Evolutionary conservation across 1,140 invertebrate species (phyloP).

Genomic region (Mycetomoellerius zeteki): DNA sequence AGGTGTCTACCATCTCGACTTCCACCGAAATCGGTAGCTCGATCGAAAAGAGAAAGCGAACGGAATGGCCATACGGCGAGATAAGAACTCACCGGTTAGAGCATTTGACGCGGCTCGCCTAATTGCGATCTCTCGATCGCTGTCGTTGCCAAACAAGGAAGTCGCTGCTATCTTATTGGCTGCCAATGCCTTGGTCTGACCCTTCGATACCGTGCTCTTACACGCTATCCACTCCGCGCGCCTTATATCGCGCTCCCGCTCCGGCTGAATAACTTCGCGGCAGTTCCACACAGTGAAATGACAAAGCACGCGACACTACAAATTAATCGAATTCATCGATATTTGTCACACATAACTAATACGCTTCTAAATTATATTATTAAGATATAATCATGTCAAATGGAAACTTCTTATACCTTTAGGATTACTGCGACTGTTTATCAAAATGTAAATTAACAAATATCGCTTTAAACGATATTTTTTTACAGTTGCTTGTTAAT

Average conservation of each 20-base stretch:
- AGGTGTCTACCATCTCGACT: slow-evolving; percentile 46
- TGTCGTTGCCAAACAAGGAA: slow-evolving; percentile 78
- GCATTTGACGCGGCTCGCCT: slow-evolving; percentile 80
- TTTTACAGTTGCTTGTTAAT: not conserved
- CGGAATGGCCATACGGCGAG: slow-evolving; percentile 70
- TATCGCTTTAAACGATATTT: not conserved
- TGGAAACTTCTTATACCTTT: not conserved
- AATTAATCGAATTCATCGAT: slow-evolving; percentile 24
- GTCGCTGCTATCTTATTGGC: slow-evolving; percentile 73
- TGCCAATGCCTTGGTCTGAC: slow-evolving; percentile 67
- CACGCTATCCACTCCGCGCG: slow-evolving; percentile 28
- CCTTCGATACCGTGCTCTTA: slow-evolving; percentile 66
- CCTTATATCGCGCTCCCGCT: slow-evolving; percentile 3
- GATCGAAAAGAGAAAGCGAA: slow-evolving; percentile 79
- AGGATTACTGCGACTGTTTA: not conserved
- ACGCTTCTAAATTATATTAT: slow-evolving; percentile 10
- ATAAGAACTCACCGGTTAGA: slow-evolving; percentile 74
- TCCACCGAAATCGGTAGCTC: slow-evolving; percentile 70
- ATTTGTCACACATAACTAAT: slow-evolving; percentile 34
- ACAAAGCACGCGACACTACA: slow-evolving; percentile 10
- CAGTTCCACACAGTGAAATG: slow-evolving; percentile 29
- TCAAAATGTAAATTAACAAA: not conserved
- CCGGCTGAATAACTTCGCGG: slow-evolving; percentile 46
- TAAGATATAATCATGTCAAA: slow-evolving; percentile 13
- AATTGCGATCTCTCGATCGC: slow-evolving; percentile 78